Base-by-base conservation (phyloP, 2,797 vertebrate genomes). In the Distichodus sexfasciatus region DNA sequence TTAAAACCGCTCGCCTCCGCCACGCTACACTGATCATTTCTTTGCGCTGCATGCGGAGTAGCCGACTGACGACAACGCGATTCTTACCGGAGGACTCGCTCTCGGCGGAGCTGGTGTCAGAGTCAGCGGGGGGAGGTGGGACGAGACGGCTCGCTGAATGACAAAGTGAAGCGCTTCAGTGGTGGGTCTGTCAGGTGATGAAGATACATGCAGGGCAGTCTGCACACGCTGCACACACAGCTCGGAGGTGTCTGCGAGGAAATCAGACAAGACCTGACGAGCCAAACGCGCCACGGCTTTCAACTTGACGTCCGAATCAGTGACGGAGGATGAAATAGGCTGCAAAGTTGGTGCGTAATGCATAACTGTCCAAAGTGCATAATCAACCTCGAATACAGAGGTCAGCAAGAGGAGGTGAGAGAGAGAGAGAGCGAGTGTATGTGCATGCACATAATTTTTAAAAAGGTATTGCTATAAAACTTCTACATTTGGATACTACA, bases 161-260 rank as follows among this genome's bases (percentile, higher is more conserved):
- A 74, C 55, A 23, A 66, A 75, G 71, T 55, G 48, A 78, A 68
- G 35, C 12, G 6, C 17, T 53, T 66, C 47, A 31, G 33, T 36
- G 5, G 46, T 69, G 40, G 53, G 29, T 70, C 57, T 50, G 29
- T 43, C 46, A 64, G 29, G 47, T 71, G 66, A 68, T 53, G 58
- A 71, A 67, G 61, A 73, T 44, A 55, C 48, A 62, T 62, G 26
- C 44, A 1, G 28, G 41, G 63, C 54, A 71, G 33, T 58, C 35
- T 23, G 28, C 35, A 48, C 41, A 21, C 47, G 62, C 57, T 48
- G 47, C 51, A 59, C 9, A 36, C 19, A 38, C 50, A 54, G 28
- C 8, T 19, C 36, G 46, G 55, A 48, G 14, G 15, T n/a, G 24
- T n/a, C 31, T 71, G 26, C 41, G 35, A 71, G 65, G 41, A 70